Conservation (phyloP, 2,888 invertebrate species). For the Gortyna flavago region DNA sequence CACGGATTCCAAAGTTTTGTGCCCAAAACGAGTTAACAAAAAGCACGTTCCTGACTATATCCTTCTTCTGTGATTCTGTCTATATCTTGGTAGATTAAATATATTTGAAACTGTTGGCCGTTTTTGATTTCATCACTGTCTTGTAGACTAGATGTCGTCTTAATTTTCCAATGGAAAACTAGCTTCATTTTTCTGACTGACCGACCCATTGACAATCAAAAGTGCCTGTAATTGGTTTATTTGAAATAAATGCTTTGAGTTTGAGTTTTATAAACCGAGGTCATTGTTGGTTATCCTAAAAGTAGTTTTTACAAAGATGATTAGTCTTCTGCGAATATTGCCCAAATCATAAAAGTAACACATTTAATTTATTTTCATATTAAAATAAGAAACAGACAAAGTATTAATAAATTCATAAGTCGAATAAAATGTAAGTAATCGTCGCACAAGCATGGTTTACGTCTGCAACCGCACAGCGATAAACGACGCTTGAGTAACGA, state of each 20-base stretch:
- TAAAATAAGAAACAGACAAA: background rate
- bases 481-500: constrained; percentile 54
- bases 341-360: background rate
- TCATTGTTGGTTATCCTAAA: background rate
- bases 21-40: background rate
- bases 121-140: background rate
- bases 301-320: background rate
- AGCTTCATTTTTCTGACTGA: too few relatives aligned
- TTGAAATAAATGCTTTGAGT: background rate
- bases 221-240: background rate
- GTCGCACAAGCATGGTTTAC: constrained; percentile 37
- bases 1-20: background rate
- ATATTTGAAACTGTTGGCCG: background rate
- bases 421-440: constrained; percentile 10
- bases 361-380: background rate
- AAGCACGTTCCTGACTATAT: background rate
- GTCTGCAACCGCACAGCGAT: constrained; percentile 42
- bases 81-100: too few relatives aligned
- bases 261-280: background rate
- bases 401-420: constrained; percentile 5
- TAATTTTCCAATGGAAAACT: background rate
- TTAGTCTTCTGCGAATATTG: background rate
- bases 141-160: background rate
- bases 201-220: too few relatives aligned
- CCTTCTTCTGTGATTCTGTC: background rate